Evolutionary conservation across 2,113 vertebrate genomes (phyloP), one percentile per base, ranked within the genome.

Genomic region (Cottus gobio): DNA sequence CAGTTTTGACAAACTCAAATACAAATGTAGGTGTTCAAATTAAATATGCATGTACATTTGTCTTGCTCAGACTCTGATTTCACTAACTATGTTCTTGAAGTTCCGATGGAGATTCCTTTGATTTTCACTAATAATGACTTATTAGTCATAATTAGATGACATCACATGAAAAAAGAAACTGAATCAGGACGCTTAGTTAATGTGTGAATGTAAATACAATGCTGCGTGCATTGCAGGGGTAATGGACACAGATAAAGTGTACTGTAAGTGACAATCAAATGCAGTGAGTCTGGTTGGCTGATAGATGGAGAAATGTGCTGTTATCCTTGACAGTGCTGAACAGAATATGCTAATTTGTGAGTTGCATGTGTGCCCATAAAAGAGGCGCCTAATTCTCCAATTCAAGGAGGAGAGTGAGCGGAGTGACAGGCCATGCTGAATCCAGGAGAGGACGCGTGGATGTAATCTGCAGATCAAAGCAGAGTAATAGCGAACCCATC

Each of bases 381-480:
- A 84, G 70, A 68, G 20, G 48, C 7, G 34, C 60, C 61, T 76
- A 83, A 80, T 82, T 77, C 64, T 85, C 36, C 61, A 70, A 75
- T 42, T 48, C 68, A 79, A 74, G 46, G 18, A 71, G 48, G 71
- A 77, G 63, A 24, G 58, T 16, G 26, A 86, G 84, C 11, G 63
- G 82, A 77, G 52, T 80, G 85, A 80, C 83, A 85, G 73, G 68
- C 79, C 68, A 39, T 5, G 46, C 39, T 65, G 57, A 74, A 80
- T 84, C 71, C 65, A 68, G 71, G 81, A 75, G 79, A 77, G 84
- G 73, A 75, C 72, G 74, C 73, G 75, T 60, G 68, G 78, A 78
- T 84, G 79, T 76, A 82, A 85, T 90, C 81, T 86, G 61, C 64
- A 72, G 80, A 90, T 90, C 79, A 90, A 86, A 90, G 74, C 39